A percentile compares a stretch with the other conserved stretches of the same genome.
Evolutionary conservation across 2,888 invertebrate species (phyloP).

Genomic region (Laspeyria flexula): DNA sequence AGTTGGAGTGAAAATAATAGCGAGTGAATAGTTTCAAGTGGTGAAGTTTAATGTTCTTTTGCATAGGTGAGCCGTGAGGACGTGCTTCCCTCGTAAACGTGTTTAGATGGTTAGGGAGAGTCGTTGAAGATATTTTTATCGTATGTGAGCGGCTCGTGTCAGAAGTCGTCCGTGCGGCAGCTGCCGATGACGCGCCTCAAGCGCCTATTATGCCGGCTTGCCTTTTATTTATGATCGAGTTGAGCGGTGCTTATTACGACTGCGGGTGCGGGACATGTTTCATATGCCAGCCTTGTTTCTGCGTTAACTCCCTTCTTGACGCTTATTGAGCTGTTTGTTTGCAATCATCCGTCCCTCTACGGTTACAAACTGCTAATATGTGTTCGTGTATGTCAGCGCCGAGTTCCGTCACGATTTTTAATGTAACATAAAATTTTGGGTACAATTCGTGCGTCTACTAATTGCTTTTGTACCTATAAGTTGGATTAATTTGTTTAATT

Average conservation of each 20-base stretch:
- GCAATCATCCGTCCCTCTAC: conserved; percentile 46
- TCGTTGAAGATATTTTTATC: conserved; percentile 62
- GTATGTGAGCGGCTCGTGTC: conserved; percentile 56
- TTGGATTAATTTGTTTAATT: conserved; percentile 54
- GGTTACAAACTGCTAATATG: conserved; percentile 38
- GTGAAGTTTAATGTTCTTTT: conserved; percentile 52
- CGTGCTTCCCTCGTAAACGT: conserved; percentile 26
- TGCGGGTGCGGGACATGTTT: conserved; percentile 70
- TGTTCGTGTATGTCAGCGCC: conserved; percentile 25
- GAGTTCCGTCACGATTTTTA: conserved; percentile 9
- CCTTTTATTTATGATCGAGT: conserved; percentile 81
- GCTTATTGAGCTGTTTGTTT: conserved; percentile 69
- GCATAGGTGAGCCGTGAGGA: conserved; percentile 42
- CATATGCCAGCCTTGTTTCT: conserved; percentile 68
- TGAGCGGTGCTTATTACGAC: conserved; percentile 78
- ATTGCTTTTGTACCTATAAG: conserved; percentile 45
- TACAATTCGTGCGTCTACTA: conserved; percentile 31
- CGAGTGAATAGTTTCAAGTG: conserved; percentile 35
- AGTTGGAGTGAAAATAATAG: conserved; percentile 37
- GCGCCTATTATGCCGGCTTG: conserved; percentile 69
- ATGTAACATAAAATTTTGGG: conserved; percentile 9
- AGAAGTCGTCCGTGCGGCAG: conserved; percentile 67
- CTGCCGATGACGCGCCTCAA: conserved; percentile 74
- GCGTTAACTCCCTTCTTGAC: conserved; percentile 59
- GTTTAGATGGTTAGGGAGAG: conserved; percentile 38